These are phyloP conservation scores for Diloba caeruleocephala DNA, from an alignment of 2,888 invertebrate genomes.

Conservation along the genomic window DNA sequence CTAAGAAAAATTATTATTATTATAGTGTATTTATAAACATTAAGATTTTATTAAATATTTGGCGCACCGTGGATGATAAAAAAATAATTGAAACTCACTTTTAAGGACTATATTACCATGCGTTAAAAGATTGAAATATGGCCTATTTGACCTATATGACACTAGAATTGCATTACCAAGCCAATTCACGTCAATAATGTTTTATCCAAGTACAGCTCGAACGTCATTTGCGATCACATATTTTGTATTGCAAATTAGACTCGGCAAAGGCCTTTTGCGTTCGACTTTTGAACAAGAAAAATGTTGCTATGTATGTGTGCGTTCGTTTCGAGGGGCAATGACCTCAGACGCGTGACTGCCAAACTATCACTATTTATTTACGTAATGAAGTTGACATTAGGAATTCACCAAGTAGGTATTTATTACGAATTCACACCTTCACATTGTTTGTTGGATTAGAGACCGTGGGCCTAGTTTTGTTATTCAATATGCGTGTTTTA, in stretches of 20 bases:
- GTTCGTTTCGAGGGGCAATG: slow-evolving; percentile 37
- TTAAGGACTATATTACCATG: too few species aligned
- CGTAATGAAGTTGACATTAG: slow-evolving; percentile 45
- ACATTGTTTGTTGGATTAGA: slow-evolving; percentile 22
- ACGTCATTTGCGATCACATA: slow-evolving; percentile 16
- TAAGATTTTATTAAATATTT: too few species aligned
- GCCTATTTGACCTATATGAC: too few species aligned
- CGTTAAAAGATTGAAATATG: too few species aligned
- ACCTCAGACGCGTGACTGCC: slow-evolving; percentile 47
- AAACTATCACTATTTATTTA: slow-evolving; percentile 46
- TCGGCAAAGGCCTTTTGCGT: slow-evolving; percentile 25
- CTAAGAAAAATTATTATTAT: too few species aligned
- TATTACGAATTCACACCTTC: slow-evolving; percentile 49
- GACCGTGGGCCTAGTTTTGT: slow-evolving; percentile 7
- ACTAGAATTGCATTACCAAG: slow-evolving; percentile 11
- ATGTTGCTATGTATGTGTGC: slow-evolving; percentile 14
- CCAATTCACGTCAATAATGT: slow-evolving; percentile 15
- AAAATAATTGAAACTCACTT: too few species aligned
- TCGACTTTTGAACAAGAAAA: slow-evolving; percentile 22
- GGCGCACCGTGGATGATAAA: too few species aligned
- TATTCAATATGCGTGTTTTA: slow-evolving; percentile 8
- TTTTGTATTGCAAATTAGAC: slow-evolving; percentile 43
- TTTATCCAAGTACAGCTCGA: slow-evolving; percentile 18
- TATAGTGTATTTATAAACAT: too few species aligned
- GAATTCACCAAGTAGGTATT: slow-evolving; percentile 44